Conservation (phyloP, 2,113 vertebrate genomes). For the Scomber colias region DNA sequence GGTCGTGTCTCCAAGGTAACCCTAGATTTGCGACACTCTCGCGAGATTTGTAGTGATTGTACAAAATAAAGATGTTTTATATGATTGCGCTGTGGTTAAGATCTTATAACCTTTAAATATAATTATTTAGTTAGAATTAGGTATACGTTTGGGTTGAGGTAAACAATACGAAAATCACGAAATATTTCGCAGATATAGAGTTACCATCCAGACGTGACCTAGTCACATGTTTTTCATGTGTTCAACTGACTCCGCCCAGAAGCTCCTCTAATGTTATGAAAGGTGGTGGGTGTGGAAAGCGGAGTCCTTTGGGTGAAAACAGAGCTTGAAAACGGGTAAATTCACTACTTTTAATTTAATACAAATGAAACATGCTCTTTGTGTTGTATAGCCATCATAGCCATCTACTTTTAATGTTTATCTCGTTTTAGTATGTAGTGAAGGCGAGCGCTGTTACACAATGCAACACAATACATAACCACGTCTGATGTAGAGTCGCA, state of each 20-base stretch:
- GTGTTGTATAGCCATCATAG: neutral
- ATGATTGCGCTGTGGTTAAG: too few relatives aligned
- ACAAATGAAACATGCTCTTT: rapidly evolving
- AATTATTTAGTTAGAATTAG: too few relatives aligned
- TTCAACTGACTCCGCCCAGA: conserved; percentile 41
- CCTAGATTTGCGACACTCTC: too few relatives aligned
- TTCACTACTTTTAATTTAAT: neutral
- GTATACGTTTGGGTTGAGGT: too few relatives aligned
- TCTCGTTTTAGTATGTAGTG: neutral
- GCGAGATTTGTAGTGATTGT: too few relatives aligned
- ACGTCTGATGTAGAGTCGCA: neutral
- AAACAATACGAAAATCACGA: too few relatives aligned
- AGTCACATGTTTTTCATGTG: conserved; percentile 25
- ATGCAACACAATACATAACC: neutral
- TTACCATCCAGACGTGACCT: too few relatives aligned
- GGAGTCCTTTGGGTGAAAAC: neutral
- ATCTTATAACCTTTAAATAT: too few relatives aligned
- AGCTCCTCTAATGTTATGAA: conserved; percentile 41
- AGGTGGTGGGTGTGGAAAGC: conserved; percentile 1
- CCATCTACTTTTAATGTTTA: rapidly evolving
- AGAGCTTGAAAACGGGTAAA: conserved; percentile 34
- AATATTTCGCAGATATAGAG: too few relatives aligned
- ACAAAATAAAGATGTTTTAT: too few relatives aligned
- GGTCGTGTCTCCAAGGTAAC: too few relatives aligned
- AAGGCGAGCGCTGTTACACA: too few relatives aligned